Percentiles rank a stretch among this genome's conserved stretches.
These are phyloP conservation scores for Ascidia mentula DNA, from an alignment of 23 tunicate species.

Conservation along the genomic window DNA sequence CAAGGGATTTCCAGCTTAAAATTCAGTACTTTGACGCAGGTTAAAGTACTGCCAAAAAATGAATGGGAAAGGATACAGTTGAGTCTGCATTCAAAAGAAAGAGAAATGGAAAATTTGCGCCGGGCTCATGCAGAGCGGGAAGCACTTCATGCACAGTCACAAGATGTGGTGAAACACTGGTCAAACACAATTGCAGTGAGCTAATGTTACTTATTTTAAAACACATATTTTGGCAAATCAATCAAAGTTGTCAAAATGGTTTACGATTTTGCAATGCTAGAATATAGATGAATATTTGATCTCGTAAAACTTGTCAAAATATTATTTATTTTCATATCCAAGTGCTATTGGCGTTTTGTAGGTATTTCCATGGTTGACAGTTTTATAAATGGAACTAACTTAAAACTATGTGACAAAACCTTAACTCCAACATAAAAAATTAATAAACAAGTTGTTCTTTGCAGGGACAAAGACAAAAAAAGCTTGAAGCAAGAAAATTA, in stretches of 20 bases:
- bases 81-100: slow-evolving; percentile 46
- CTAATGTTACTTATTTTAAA: not conserved
- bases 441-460: no score
- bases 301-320: no score
- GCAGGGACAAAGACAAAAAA: slow-evolving; percentile 85
- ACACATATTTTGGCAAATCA: not conserved
- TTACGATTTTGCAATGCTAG: no score
- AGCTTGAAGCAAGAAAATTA: slow-evolving; percentile 78
- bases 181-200: slow-evolving; percentile 88
- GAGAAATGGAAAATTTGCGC: slow-evolving; percentile 40
- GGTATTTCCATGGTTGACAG: no score
- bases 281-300: no score
- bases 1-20: no score
- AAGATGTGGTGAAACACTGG: slow-evolving; percentile 71
- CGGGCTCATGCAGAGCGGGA: slow-evolving; percentile 36
- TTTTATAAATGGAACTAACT: no score
- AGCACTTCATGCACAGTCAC: slow-evolving; percentile 60
- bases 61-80: slow-evolving; percentile 82
- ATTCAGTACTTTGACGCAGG: slow-evolving; percentile 5
- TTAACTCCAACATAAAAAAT: no score
- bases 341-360: no score
- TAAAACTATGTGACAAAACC: no score
- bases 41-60: slow-evolving; percentile 68
- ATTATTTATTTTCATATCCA: no score
- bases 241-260: no score